Percentiles rank a stretch among this genome's conserved stretches.
phyloP scores from a whole-genome alignment of 2,888 invertebrate genomes.

The Philhelius pedissequus region DNA sequence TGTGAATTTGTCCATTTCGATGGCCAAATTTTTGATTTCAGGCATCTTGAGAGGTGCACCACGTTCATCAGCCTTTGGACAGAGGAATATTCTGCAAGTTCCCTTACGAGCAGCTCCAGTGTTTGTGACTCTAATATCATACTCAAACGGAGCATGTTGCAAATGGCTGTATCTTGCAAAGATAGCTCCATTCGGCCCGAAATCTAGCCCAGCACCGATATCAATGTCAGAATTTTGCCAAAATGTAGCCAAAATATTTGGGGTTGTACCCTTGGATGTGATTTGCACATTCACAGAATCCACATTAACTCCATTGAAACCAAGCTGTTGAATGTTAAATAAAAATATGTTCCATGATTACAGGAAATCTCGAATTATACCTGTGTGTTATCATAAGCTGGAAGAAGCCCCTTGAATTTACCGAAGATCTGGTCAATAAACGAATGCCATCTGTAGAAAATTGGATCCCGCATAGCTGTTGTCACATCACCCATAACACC shows the following conservation, averaged over 20 bases:
- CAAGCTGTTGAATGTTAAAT: constrained; percentile 7
- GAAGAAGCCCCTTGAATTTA: constrained; percentile 83
- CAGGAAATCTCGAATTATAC: too few relatives aligned
- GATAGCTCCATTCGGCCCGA: constrained; percentile 85
- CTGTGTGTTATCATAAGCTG: constrained; percentile 80
- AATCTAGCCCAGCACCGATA: constrained; percentile 89
- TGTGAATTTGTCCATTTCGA: constrained; percentile 85
- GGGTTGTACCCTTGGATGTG: constrained; percentile 69
- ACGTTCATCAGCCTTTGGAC: constrained; percentile 84
- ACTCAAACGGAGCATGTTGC: constrained; percentile 86
- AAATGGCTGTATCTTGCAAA: constrained; percentile 88
- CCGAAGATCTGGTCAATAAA: constrained; percentile 88
- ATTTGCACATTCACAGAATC: constrained; percentile 71
- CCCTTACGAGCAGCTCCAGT: constrained; percentile 79
- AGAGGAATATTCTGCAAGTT: constrained; percentile 85
- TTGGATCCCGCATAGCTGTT: constrained; percentile 91
- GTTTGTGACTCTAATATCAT: constrained; percentile 83
- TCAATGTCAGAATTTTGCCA: constrained; percentile 91
- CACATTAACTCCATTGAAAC: constrained; percentile 62
- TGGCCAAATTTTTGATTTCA: constrained; percentile 82
- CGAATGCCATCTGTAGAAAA: constrained; percentile 92
- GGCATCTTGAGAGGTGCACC: constrained; percentile 81
- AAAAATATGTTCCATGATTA: background rate
- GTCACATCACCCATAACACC: constrained; percentile 90
- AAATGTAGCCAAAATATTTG: constrained; percentile 84